Percentiles rank a stretch among this genome's conserved stretches.
These are phyloP conservation scores for Lasioglossum zephyrum DNA, from an alignment of 2,888 invertebrate species.

Conservation along the genomic window DNA sequence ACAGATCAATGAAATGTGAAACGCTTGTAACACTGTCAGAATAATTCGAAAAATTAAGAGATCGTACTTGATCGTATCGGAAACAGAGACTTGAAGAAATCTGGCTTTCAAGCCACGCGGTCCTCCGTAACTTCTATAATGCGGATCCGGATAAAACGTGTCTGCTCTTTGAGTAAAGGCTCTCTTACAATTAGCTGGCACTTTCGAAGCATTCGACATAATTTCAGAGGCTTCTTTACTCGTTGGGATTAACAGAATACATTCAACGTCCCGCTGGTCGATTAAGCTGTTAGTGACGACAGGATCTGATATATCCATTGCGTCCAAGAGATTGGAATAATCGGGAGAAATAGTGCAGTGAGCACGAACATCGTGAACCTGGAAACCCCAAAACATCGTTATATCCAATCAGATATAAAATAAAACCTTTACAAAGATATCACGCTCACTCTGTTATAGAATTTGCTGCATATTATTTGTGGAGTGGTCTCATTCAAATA, in stretches of 20 bases:
- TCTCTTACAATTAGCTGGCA: slow-evolving; percentile 89
- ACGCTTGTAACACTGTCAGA: neutral
- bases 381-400: slow-evolving; percentile 55
- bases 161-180: slow-evolving; percentile 89
- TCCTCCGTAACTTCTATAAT: slow-evolving; percentile 91
- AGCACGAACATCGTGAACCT: slow-evolving; percentile 85
- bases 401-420: neutral
- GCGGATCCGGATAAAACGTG: slow-evolving; percentile 90
- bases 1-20: neutral
- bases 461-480: slow-evolving; percentile 88
- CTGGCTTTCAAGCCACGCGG: slow-evolving; percentile 83
- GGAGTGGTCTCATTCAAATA: slow-evolving; percentile 85
- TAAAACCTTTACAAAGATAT: slow-evolving; percentile 5
- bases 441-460: slow-evolving; percentile 84
- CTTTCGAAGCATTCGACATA: slow-evolving; percentile 87
- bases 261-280: slow-evolving; percentile 91
- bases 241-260: slow-evolving; percentile 90
- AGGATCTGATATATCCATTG: slow-evolving; percentile 90
- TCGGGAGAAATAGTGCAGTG: slow-evolving; percentile 84
- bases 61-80: slow-evolving; percentile 87
- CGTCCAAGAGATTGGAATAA: slow-evolving; percentile 88
- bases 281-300: slow-evolving; percentile 94
- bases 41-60: neutral
- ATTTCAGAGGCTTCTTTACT: slow-evolving; percentile 89
- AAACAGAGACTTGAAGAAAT: slow-evolving; percentile 89